Evolutionary conservation across 2,888 invertebrate genomes (phyloP), one percentile per base, ranked within the genome.

Genomic region (Tenthredo distinguenda): DNA sequence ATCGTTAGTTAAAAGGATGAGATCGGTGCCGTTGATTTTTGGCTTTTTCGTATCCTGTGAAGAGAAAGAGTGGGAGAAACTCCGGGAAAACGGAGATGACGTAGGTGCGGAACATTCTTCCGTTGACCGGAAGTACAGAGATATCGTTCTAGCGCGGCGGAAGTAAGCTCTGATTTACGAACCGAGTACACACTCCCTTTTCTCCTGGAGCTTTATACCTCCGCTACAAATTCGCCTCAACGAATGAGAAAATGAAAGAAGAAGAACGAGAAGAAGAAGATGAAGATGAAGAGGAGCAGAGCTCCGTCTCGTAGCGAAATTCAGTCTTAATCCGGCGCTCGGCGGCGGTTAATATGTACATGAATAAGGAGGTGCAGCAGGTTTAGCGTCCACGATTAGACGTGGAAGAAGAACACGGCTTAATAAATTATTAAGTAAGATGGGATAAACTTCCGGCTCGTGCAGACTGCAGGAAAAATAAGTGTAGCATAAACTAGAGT

Each of bases 81-180:
- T 87, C 85, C 84, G 84, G 85, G 87, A 88, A 89, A 89, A 88
- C 87, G 87, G 87, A 88, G 88, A 89, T 88, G 89, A 90, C 87
- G 88, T 87, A 88, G 87, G 77, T 77, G 43, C 31, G 31, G 81
- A 88, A 86, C 84, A 86, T 88, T 86, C 86, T 84, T 79, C 79
- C 81, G 86, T 85, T 88, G 89, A 86, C 90, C 90, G 88, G 88
- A 90, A 90, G 87, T 88, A 87, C 87, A 87, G 88, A 88, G 88
- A 89, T 89, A 89, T 90, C 88, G 88, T 88, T 88, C 86, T 86
- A 86, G 85, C 87, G 86, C 86, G 86, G 88, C 89, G 89, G 89
- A 90, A 88, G 87, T 88, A 83, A 72, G 87, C 87, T 87, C 87
- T 89, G 89, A 89, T 89, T 89, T 90, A 89, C 88, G 79, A 88